A percentile compares a stretch with the other conserved stretches of the same genome.
These are phyloP conservation scores for Rhea pennata DNA, from an alignment of 2,113 vertebrate species.

Conservation along the genomic window DNA sequence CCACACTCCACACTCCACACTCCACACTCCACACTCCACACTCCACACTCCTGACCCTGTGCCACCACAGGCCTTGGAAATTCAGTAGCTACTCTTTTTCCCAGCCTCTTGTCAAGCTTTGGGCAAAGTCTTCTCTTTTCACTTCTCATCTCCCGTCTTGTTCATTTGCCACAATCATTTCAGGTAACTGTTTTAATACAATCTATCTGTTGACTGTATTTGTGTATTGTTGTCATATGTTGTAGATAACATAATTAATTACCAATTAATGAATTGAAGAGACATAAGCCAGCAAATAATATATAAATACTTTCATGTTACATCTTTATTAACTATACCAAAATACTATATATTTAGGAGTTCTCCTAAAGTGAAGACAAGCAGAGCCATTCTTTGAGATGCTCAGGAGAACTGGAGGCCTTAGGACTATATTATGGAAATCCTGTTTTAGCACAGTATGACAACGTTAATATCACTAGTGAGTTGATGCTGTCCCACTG, in stretches of 20 bases:
- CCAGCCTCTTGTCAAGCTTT: accelerated
- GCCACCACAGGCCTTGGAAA: too few relatives aligned
- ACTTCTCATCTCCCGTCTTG: too few relatives aligned
- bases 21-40: too few relatives aligned
- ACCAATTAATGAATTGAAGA: not conserved
- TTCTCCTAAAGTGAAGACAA: too few relatives aligned
- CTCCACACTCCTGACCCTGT: too few relatives aligned
- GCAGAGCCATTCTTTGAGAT: not conserved
- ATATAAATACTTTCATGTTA: accelerated
- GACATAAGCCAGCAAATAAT: not conserved
- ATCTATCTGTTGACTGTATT: not conserved
- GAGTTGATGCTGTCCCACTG: too few relatives aligned
- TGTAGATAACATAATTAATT: not conserved
- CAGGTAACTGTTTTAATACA: not conserved
- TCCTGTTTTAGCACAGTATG: not conserved
- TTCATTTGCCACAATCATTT: not conserved
- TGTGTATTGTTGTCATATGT: not conserved
- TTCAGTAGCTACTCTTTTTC: not conserved
- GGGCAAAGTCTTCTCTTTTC: accelerated
- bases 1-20: too few relatives aligned
- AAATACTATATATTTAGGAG: accelerated
- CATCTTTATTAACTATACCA: not conserved
- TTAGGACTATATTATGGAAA: accelerated
- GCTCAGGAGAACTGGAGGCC: not conserved
- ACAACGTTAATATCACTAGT: not conserved